A percentile compares a stretch with the other conserved stretches of the same genome.
phyloP scores from a whole-genome alignment of 2,113 vertebrate genomes.

The Saimiri boliviensis region DNA sequence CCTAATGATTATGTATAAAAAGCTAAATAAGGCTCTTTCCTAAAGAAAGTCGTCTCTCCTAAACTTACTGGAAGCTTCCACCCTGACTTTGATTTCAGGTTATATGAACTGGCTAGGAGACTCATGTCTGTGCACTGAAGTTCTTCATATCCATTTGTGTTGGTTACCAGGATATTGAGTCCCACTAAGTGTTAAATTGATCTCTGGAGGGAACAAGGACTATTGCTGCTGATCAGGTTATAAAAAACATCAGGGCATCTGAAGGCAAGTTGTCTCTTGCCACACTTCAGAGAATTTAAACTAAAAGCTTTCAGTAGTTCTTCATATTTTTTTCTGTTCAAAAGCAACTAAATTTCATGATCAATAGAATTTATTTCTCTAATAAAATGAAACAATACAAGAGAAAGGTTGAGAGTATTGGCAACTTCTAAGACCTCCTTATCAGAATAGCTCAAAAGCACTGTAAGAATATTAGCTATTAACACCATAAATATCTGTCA shows the following conservation, averaged over 20 bases:
- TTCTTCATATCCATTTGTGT: not conserved
- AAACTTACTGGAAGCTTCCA: not conserved
- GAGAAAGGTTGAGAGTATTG: not conserved
- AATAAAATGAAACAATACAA: conserved; percentile 24
- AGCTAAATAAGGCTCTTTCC: not conserved
- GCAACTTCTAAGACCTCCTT: not conserved
- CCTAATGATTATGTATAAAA: not conserved
- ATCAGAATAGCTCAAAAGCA: conserved; percentile 4
- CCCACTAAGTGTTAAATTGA: not conserved
- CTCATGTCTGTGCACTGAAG: not conserved
- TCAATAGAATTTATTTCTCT: not conserved
- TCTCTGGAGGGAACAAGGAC: not conserved
- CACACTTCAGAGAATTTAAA: not conserved
- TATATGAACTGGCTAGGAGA: not conserved
- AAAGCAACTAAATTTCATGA: not conserved
- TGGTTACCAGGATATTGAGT: not conserved
- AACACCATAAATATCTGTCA: not conserved
- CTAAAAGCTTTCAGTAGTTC: not conserved
- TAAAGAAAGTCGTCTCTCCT: not conserved
- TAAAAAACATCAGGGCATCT: not conserved
- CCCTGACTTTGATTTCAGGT: not conserved
- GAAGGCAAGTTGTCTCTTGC: not conserved
- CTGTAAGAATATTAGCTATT: not conserved
- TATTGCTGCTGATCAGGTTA: not conserved
- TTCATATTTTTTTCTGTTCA: not conserved